Evolutionary conservation across 2,797 vertebrate genomes (phyloP), one percentile per base, ranked within the genome.

Genomic region (Halcyon badia): DNA sequence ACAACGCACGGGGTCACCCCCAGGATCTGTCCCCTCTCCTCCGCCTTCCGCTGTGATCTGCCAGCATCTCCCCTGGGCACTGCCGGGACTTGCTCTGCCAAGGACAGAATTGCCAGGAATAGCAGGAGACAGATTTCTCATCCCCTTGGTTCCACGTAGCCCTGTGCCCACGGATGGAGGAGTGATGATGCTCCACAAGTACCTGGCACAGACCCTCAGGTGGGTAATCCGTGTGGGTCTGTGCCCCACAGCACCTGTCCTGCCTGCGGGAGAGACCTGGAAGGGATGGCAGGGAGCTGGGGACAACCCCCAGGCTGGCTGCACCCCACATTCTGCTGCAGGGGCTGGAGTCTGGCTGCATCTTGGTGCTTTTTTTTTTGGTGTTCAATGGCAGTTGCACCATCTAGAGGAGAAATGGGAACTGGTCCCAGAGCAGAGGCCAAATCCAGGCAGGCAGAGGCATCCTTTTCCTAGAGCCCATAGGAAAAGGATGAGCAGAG

Each of bases 401-500:
- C 96, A 97, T 84, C 96, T 97, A 97, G 96, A 97, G 96, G 96
- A 96, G 83, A 92, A 88, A 78, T 4, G 21, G 46, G 39, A 18
- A 8, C 13, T 1, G 28, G 57, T 21, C 31, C 11, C 12, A 5
- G 33, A 75, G 58, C 46, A 28, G 69, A 61, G 33, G 28, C 10
- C 70, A 12, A 35, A 37, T 6, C 6, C 58, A 35, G 35, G 69
- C 56, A 33, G 66, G 61, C n/a, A 28, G 60, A 9, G 41, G 20
- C 33, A 69, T 30, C 33, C 13, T 51, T 16, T 21, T 69, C 33
- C 33, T 30, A 28, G 20, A 51, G 11, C 24, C 15, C 16, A 1
- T 4, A 9, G 69, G 13, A 14, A 42, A 83, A 78, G 20, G 54
- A 30, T 35, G 24, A 68, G 6, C 39, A 28, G 70, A 46, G 52